Evolutionary conservation across 2,113 vertebrate species (phyloP), one percentile per base, ranked within the genome.

Genomic region (Atlantisia rogersi): DNA sequence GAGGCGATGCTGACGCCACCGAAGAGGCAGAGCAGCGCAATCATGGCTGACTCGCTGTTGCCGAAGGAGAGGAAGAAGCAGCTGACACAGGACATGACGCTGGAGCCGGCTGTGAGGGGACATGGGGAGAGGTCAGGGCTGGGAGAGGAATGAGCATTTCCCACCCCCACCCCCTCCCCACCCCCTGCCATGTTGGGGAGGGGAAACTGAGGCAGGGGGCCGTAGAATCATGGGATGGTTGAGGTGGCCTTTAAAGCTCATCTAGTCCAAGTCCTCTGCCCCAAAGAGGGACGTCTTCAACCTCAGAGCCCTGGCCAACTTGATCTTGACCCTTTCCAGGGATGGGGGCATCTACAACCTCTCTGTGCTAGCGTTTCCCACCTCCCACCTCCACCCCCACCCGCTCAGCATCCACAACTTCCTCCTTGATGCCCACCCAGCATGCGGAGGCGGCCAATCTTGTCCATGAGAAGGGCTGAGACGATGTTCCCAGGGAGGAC

Each of bases 21-120:
- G 5, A 99, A 99, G 90, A 99, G 98, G 96, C 99, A 99, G 94
- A 99, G 99, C 95, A 99, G 98, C 6, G 99, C 99, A 0, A 99
- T 99, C 99, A 99, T 99, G 97, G 99, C 99, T 0, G 99, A 99
- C 97, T 99, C 99, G 31, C 99, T 99, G 98, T 99, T 99, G 70
- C 99, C 99, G 2, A 99, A 99, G 39, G 99, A 99, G 92, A 99
- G 98, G 98, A 99, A 99, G 98, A 99, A 99, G 97, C 99, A 99
- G 98, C 99, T 99, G 94, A 99, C 15, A 50, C 99, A 99, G 42
- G 99, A 99, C 98, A 99, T 99, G 74, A 99, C 99, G 8, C 99
- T 99, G 98, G 99, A 99, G 62, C 99, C 99, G 12, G 99, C 99
- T 99, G 97, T 5, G 64, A 75, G 48, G 25, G 50, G 71, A 77